A percentile compares a stretch with the other conserved stretches of the same genome.
These are phyloP conservation scores for Menidia beryllina DNA, from an alignment of 2,113 vertebrate species.

Conservation along the genomic window DNA sequence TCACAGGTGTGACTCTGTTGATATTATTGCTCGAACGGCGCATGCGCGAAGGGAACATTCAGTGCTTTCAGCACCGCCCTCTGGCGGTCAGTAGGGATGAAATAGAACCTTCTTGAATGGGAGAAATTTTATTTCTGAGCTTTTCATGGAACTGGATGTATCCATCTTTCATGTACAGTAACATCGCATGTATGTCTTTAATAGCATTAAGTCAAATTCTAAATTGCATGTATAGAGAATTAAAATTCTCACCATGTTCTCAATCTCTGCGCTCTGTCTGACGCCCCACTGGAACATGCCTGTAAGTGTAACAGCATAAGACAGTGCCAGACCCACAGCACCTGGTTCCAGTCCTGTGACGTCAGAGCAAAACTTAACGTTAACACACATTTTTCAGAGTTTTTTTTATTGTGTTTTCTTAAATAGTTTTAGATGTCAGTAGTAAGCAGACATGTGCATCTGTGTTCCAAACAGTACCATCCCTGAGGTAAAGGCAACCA, in stretches of 20 bases:
- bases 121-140: too few relatives aligned
- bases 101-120: too few relatives aligned
- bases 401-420: background rate
- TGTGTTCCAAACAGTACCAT: constrained; percentile 81
- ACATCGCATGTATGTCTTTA: background rate
- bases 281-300: constrained; percentile 98
- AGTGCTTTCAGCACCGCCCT: too few relatives aligned
- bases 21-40: too few relatives aligned
- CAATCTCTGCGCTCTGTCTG: constrained; percentile 94
- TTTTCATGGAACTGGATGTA: too few relatives aligned
- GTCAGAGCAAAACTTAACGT: background rate
- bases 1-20: too few relatives aligned
- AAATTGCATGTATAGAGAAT: background rate
- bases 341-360: constrained; percentile 87
- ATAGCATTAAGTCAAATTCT: background rate
- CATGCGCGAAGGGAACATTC: too few relatives aligned
- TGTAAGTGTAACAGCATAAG: constrained; percentile 91
- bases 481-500: constrained; percentile 88
- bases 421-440: background rate
- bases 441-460: background rate
- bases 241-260: constrained; percentile 89
- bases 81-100: too few relatives aligned
- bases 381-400: background rate
- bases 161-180: too few relatives aligned
- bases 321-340: constrained; percentile 89